Evolutionary conservation across 1,140 invertebrate species (phyloP), one percentile per base, ranked within the genome.

Genomic region (Potamilus streckersoni): DNA sequence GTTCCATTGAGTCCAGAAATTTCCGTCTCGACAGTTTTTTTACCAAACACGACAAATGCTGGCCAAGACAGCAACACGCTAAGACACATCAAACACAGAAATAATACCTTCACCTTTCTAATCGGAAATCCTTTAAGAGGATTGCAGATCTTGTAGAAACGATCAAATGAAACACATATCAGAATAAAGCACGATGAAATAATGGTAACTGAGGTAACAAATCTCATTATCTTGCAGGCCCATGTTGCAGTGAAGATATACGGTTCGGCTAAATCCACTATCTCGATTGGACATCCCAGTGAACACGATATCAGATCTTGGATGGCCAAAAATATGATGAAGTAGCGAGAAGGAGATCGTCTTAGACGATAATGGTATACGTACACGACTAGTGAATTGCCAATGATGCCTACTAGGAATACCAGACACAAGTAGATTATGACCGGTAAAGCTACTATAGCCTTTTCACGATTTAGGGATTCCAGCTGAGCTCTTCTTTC

Each of bases 131-230:
- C 74, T 78, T 81, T 79, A 12, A 82, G 60, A n/a, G 82, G 82
- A 64, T 78, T 84, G 64, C 79, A 84, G 11, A 84, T 74, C 80
- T 82, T 84, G 59, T 80, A 82, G 57, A 82, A 84, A 70, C 82
- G 73, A 57, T 81, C 80, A 69, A 82, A 82, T 13, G 80, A 80
- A 16, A 84, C 81, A 62, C 79, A 79, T 13, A 84, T 79, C 0
- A 84, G 62, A 19, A 74, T 82, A 62, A 84, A 79, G 62, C 80
- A 76, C 20, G 80, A 80, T 27, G 79, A 77, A 19, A 82, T 80
- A 16, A 80, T 72, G 2, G 79, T 76, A 69, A 82, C 80, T 2
- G 79, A 79, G 31, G 79, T 38, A 11, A 79, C 62, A 62, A 80
- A 84, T 38, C 82, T 38, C 4, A 84, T 69, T 60, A 84, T 74